Percentiles rank a stretch among this genome's conserved stretches.
phyloP scores from a whole-genome alignment of 2,888 invertebrate species.

The Kryphioiulus occultus region DNA sequence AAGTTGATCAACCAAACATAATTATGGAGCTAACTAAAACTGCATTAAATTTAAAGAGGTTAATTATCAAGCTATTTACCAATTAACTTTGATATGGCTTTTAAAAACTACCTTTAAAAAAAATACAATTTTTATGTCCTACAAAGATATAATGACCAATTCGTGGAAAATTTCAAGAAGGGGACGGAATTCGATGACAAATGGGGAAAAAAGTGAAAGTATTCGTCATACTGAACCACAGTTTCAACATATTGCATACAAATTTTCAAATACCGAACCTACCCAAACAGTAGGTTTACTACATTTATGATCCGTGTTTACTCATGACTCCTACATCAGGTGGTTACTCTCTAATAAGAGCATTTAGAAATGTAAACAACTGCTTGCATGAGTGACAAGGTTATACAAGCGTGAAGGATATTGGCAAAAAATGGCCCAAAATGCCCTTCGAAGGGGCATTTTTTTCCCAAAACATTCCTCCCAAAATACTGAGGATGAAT shows the following conservation, averaged over 20 bases:
- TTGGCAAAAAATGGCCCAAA: not conserved
- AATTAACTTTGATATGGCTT: not conserved
- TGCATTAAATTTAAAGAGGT: not conserved
- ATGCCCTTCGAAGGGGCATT: not conserved
- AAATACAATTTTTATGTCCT: not conserved
- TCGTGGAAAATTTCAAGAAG: not conserved
- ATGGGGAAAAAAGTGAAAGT: not conserved
- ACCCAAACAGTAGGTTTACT: not conserved
- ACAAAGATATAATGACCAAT: not conserved
- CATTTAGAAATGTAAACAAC: not conserved
- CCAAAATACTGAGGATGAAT: not conserved
- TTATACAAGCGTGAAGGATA: not conserved
- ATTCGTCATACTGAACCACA: not conserved
- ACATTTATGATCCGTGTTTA: not conserved
- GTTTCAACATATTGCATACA: not conserved
- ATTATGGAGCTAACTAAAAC: too few relatives aligned
- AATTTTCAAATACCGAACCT: not conserved
- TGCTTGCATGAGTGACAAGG: constrained; percentile 31
- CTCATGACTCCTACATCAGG: not conserved
- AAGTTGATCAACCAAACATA: too few relatives aligned
- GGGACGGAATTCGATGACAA: not conserved
- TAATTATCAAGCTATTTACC: not conserved
- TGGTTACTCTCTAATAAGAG: constrained; percentile 17
- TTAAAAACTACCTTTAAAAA: too few relatives aligned
- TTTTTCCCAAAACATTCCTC: not conserved